phyloP scores from a whole-genome alignment of 2,113 vertebrate species.

The Phrynosoma platyrhinos region DNA sequence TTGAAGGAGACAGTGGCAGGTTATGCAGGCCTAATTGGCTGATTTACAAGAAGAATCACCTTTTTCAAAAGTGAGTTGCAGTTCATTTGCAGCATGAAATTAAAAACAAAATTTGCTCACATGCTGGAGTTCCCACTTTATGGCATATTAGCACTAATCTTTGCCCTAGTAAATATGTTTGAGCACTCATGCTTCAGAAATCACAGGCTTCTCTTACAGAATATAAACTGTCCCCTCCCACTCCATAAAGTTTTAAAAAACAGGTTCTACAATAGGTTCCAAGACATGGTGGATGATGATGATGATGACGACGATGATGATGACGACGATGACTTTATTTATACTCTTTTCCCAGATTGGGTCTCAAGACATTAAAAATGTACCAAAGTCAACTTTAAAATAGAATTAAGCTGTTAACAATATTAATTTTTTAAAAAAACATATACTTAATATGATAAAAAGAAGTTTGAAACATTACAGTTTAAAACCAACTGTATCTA shows the following conservation, averaged over 20 bases:
- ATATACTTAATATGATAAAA: too few relatives aligned
- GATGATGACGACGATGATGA: too few relatives aligned
- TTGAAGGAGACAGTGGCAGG: slow-evolving; percentile 64
- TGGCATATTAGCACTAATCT: slow-evolving; percentile 46
- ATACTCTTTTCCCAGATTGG: too few relatives aligned
- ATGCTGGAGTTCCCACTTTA: background rate
- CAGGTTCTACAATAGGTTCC: background rate
- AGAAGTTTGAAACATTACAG: too few relatives aligned
- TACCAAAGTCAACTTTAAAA: too few relatives aligned
- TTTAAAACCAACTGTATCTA: too few relatives aligned
- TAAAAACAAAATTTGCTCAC: slow-evolving; percentile 40
- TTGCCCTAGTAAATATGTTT: background rate
- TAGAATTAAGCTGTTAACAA: too few relatives aligned
- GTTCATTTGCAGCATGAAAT: slow-evolving; percentile 50
- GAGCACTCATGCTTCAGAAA: background rate
- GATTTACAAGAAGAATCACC: slow-evolving; percentile 53
- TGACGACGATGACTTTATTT: too few relatives aligned
- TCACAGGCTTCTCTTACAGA: background rate
- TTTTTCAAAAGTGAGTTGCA: slow-evolving; percentile 51
- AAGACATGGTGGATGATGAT: background rate
- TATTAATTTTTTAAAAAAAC: too few relatives aligned
- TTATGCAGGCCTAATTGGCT: slow-evolving; percentile 59
- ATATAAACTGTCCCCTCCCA: background rate
- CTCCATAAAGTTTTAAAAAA: background rate
- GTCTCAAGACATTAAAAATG: too few relatives aligned